Evolutionary conservation across 1,140 invertebrate species (phyloP).

Genomic region (Rhopalosiphum maidis): DNA sequence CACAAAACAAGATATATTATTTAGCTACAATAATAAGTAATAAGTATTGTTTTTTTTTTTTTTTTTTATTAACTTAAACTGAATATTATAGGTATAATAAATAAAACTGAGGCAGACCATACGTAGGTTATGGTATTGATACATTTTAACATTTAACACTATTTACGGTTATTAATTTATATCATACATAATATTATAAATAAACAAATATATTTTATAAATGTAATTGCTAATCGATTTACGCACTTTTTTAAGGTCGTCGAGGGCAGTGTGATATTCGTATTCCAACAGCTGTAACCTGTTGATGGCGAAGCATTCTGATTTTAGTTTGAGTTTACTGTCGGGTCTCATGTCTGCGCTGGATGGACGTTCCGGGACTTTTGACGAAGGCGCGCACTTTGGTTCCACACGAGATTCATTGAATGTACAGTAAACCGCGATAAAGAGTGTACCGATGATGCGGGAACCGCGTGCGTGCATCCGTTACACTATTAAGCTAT

Average conservation of each 20-base stretch:
- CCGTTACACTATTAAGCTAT: neutral
- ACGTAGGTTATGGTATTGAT: neutral
- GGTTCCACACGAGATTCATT: neutral
- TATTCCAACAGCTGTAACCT: constrained; percentile 15
- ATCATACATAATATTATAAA: neutral
- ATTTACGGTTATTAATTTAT: no score
- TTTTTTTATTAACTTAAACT: neutral
- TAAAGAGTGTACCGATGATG: neutral
- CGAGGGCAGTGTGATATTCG: neutral
- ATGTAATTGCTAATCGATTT: neutral
- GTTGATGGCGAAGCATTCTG: constrained; percentile 33
- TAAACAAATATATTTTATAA: neutral
- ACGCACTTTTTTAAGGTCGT: constrained; percentile 31
- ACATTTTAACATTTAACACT: neutral
- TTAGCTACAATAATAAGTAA: neutral
- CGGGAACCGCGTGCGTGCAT: neutral
- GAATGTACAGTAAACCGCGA: neutral
- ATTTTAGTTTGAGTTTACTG: neutral
- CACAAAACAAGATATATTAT: neutral
- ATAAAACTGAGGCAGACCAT: neutral
- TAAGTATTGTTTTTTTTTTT: neutral
- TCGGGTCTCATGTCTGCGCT: constrained; percentile 7
- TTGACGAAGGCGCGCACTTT: neutral
- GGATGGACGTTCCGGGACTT: neutral
- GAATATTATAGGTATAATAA: neutral